Conservation (phyloP, 2,113 vertebrate species). For the Synchiropus splendidus region DNA sequence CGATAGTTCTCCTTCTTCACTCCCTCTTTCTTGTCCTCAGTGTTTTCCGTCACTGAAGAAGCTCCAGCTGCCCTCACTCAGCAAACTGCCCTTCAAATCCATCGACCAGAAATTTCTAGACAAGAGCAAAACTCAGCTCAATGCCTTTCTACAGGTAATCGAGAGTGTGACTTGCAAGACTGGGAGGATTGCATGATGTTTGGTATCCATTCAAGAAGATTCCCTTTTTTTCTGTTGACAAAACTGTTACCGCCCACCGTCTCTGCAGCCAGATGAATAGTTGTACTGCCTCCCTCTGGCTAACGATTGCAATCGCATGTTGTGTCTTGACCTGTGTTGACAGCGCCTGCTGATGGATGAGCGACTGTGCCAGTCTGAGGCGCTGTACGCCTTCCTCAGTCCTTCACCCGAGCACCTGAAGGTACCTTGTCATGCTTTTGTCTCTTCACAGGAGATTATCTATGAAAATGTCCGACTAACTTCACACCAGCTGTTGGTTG, state of each 20-base stretch:
- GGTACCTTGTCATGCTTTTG: conserved; percentile 17
- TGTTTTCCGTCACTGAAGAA: conserved; percentile 96
- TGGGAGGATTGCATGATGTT: background rate
- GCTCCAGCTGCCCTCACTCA: conserved; percentile 92
- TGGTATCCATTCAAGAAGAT: background rate
- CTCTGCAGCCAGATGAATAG: background rate
- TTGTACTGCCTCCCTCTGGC: background rate
- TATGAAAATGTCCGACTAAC: too few species aligned
- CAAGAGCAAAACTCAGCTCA: conserved; percentile 95
- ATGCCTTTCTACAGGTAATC: conserved; percentile 91
- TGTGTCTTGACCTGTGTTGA: conserved; percentile 14
- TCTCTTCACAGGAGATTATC: too few species aligned
- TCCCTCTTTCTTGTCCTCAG: conserved; percentile 46
- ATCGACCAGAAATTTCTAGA: conserved; percentile 97
- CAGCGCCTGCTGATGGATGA: conserved; percentile 91
- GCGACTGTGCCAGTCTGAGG: conserved; percentile 92
- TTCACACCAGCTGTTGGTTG: too few species aligned
- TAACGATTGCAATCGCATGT: background rate
- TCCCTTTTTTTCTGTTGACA: background rate
- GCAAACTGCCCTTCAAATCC: conserved; percentile 98
- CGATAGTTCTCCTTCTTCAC: background rate
- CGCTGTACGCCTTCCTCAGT: conserved; percentile 93
- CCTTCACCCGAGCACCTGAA: conserved; percentile 88
- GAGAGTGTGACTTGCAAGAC: background rate
- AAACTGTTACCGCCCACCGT: too few species aligned